Percentiles rank a stretch among this genome's conserved stretches.
Conservation (phyloP, 1,140 invertebrate genomes). For the Drosophila rufa region DNA sequence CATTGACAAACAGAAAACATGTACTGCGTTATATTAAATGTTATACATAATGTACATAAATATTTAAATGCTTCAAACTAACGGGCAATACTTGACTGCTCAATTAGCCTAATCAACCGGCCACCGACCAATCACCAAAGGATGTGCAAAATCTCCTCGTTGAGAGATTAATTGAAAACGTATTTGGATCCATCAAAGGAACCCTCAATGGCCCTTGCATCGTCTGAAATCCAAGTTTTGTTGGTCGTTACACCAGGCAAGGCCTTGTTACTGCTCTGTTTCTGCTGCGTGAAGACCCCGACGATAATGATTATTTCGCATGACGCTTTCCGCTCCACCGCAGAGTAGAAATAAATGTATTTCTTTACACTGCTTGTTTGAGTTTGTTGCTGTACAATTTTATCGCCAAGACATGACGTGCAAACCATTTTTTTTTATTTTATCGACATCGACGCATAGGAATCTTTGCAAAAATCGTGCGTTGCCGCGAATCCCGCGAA, state of each 20-base stretch:
- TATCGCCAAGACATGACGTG: constrained; percentile 74
- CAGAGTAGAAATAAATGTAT: neutral
- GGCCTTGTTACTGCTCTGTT: constrained; percentile 37
- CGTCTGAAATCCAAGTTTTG: neutral
- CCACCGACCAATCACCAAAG: constrained; percentile 14
- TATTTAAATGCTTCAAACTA: constrained; percentile 20
- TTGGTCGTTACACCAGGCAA: constrained; percentile 31
- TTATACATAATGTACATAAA: constrained; percentile 17
- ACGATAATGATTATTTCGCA: constrained; percentile 79
- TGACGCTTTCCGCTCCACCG: constrained; percentile 42
- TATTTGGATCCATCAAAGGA: constrained; percentile 16
- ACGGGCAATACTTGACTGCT: constrained; percentile 57
- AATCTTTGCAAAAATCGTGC: constrained; percentile 22
- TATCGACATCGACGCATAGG: constrained; percentile 63
- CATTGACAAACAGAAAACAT: neutral
- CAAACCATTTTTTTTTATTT: constrained; percentile 82
- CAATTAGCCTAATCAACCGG: constrained; percentile 57
- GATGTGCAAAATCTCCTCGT: constrained; percentile 61
- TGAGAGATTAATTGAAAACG: constrained; percentile 73
- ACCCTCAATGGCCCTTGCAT: neutral
- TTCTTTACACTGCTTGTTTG: neutral
- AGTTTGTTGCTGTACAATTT: constrained; percentile 61
- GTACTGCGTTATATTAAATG: neutral
- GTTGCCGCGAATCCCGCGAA: constrained; percentile 27
- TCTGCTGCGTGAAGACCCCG: constrained; percentile 23